Base-by-base conservation (phyloP, 53 echinoderm and acorn worm species). In the Luidia sarsii region DNA sequence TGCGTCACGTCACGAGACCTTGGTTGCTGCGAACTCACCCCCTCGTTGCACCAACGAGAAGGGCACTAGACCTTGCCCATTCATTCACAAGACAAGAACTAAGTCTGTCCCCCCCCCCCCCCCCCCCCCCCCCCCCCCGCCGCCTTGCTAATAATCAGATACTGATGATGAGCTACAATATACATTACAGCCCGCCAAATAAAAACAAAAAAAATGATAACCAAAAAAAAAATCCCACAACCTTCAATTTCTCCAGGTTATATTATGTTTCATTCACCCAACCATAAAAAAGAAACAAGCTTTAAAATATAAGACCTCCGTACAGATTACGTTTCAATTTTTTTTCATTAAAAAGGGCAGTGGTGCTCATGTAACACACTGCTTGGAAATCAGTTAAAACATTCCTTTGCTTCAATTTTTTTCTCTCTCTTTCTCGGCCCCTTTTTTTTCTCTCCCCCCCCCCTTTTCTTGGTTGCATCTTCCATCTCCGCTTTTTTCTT, bases 271-370 rank as follows among this genome's bases (percentile, higher is more conserved):
- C 56, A 54, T 22, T 56, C 37, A 4, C 41, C 41, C 41, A 41
- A 11, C n/a, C 13, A 77, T 45, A 60, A 29, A 33, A 50, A 29
- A 59, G 29, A 46, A 77, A 77, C 60, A 45, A 38, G 61, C 61
- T 30, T 45, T 57, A 60, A 77, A 77, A 41, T 60, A 60, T 77
- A 60, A 61, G 59, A 39, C 61, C 48, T 25, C 43, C 38, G 31
- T 28, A 33, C 61, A 61, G 57, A 77, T 77, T 61, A 45, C 46
- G 3, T 77, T 77, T 77, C 77, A 65, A 67, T 57, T 30, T 14
- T 39, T 77, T 74, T 74, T 32, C 74, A 71, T 71, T 71, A 71
- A 45, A 71, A 71, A 52, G 33, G 71, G 35, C 37, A 52, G 39
- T 48, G 43, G 24, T 39, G 38, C 59, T 60, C 43, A 60, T 60